Evolutionary conservation across 2,797 vertebrate species (phyloP), one percentile per base, ranked within the genome.

Genomic region (Myotis findleyi): DNA sequence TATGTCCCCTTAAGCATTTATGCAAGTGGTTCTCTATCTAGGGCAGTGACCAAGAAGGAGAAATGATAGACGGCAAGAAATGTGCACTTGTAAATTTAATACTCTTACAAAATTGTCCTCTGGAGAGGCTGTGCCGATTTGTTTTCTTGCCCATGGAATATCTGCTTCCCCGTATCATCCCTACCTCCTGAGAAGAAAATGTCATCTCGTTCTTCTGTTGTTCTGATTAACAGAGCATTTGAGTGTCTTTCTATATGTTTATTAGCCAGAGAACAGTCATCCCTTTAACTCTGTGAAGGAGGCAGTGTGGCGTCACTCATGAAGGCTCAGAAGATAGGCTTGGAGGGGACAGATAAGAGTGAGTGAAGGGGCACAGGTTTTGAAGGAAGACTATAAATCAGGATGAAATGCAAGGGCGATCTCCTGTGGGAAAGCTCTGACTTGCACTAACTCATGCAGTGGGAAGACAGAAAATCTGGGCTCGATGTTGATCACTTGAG

Each of bases 31-130:
- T 89, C 41, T 95, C 9, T 36, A 62, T 13, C 16, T 33, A 66
- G 57, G 14, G 13, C 18, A 11, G 25, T 25, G 81, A 90, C 51
- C 18, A 71, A 83, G 44, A 73, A 51, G 75, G 59, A 85, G n/a
- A 92, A 85, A 80, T 27, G 6, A 53, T 76, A 59, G 53, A 9
- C 55, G 62, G n/a, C 87, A 81, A 94, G 80, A 76, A 83, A 36
- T 66, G 47, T 71, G 47, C 44, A 38, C 66, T 69, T 84, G 91
- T 72, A 57, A 59, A 44, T 68, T 83, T 57, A 88, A 66, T 20
- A 68, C 41, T 66, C 7, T 71, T 76, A 62, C 21, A 59, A 76
- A 68, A 83, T 59, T 55, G 27, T 82, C 21, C 36, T 87, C 57
- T 5, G 12, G 76, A 64, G 83, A 80, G 38, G 7, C 51, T 53